Base-by-base conservation (phyloP, 2,888 invertebrate species). In the Andrena haemorrhoa region DNA sequence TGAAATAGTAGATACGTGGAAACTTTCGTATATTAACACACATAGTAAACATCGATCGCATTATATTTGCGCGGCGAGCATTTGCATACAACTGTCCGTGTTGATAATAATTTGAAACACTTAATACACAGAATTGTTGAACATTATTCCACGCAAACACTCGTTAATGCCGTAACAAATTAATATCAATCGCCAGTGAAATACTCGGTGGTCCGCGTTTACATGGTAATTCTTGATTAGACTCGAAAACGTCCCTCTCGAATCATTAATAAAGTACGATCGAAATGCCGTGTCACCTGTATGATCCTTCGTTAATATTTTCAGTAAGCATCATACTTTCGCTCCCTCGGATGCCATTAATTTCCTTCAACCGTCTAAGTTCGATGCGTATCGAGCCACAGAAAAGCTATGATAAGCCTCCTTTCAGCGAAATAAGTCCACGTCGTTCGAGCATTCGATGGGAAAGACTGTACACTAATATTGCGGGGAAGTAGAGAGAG, bases 331-430 rank as follows among this genome's bases (percentile, higher is more conserved):
- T 61, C 58, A n/a, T 72, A 71, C 53, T n/a, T 51, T 47, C 58
- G 33, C 10, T 20, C n/a, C 7, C 61, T 29, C 16, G 16, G 56
- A 60, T 31, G 71, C 63, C 74, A 75, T 84, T 84, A 83, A 84
- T 84, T 83, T 74, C 56, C 83, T 23, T 72, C 68, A 75, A 80
- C 61, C 61, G 68, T 56, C 79, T 71, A 78, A 53, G 68, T 16
- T 35, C 64, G 83, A 64, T 64, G 61, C 8, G 53, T 60, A 83
- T 71, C 78, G 83, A 68, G 29, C 58, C 35, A 29, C 33, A 51
- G 76, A 33, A 79, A 79, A 79, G 79, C 73, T 29, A 47, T 66
- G 83, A 76, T 84, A 79, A 83, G 75, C 83, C 58, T 53, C 68
- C 69, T 64, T 33, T 60, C 79, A 73, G 35, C 75, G 73, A 68